Conservation (phyloP, 2,888 invertebrate genomes). For the Lasioglossum villosulum region DNA sequence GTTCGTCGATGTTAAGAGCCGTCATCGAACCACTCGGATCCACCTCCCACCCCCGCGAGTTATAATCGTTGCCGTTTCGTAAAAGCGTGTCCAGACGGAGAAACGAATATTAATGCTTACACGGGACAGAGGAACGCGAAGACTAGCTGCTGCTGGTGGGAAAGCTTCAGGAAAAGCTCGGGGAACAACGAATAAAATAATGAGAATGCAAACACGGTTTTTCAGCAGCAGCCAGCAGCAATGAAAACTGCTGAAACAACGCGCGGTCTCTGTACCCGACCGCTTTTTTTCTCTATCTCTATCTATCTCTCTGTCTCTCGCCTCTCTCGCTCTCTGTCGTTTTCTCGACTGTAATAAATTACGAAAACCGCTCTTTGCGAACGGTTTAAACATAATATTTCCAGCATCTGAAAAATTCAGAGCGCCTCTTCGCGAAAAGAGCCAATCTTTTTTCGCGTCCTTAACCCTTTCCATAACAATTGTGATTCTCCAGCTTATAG, state of each 20-base stretch:
- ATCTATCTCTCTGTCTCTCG: not conserved
- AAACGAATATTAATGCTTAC: slow-evolving; percentile 28
- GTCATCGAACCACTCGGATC: not conserved
- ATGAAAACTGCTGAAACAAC: slow-evolving; percentile 34
- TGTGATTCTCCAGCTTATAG: not conserved
- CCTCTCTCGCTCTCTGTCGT: not conserved
- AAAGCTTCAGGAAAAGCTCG: slow-evolving; percentile 9
- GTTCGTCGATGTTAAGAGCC: slow-evolving; percentile 1
- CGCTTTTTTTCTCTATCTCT: not conserved
- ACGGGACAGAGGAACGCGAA: slow-evolving; percentile 16
- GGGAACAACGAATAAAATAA: slow-evolving; percentile 16
- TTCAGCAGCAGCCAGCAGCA: slow-evolving; percentile 30
- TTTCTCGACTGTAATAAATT: slow-evolving; percentile 21
- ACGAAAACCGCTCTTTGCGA: slow-evolving; percentile 9
- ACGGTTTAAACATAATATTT: slow-evolving; percentile 9
- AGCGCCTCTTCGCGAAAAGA: not conserved
- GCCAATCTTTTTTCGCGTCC: not conserved
- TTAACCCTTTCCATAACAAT: not conserved
- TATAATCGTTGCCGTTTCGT: not conserved
- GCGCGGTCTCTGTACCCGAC: not conserved
- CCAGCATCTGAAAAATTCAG: not conserved
- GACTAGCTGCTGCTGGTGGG: not conserved
- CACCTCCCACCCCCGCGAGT: not conserved
- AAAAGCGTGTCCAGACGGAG: not conserved
- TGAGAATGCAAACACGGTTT: slow-evolving; percentile 48